Evolutionary conservation across 2,888 invertebrate species (phyloP).

Genomic region (Limnephilus auricula): DNA sequence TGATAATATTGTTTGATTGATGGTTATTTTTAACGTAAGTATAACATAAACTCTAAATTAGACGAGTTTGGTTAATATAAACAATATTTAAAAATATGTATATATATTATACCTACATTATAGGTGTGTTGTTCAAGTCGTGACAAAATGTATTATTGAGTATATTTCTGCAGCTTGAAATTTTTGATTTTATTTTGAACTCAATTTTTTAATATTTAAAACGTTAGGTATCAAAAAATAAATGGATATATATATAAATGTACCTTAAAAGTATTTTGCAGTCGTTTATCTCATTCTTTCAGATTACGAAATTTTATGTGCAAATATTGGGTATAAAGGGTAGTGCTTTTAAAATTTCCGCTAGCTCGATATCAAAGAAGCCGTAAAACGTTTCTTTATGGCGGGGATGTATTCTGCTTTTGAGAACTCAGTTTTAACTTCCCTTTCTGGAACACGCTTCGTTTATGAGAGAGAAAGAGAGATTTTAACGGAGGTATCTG

Average conservation of each 20-base stretch:
- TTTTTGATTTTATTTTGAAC: too few species aligned
- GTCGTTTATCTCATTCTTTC: conserved; percentile 33
- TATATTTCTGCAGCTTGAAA: too few species aligned
- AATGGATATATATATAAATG: neutral
- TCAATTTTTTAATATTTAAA: too few species aligned
- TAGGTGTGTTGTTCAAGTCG: too few species aligned
- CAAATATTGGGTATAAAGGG: conserved; percentile 38
- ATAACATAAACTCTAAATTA: too few species aligned
- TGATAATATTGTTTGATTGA: too few species aligned
- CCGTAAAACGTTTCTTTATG: conserved; percentile 46
- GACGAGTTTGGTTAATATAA: too few species aligned
- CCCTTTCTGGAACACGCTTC: neutral
- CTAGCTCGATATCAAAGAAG: conserved; percentile 40
- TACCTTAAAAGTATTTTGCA: conserved; percentile 7
- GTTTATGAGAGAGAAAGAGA: neutral
- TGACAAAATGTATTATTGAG: too few species aligned
- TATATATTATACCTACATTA: too few species aligned
- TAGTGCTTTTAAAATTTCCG: conserved; percentile 25
- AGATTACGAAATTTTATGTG: conserved; percentile 4
- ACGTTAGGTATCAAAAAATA: too few species aligned
- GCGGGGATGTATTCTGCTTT: neutral
- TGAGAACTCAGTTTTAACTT: neutral
- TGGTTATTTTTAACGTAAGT: too few species aligned
- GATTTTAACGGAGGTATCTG: neutral
- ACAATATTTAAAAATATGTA: too few species aligned